Base-by-base conservation (phyloP, 2,888 invertebrate genomes). In the Teleiodes luculella region DNA sequence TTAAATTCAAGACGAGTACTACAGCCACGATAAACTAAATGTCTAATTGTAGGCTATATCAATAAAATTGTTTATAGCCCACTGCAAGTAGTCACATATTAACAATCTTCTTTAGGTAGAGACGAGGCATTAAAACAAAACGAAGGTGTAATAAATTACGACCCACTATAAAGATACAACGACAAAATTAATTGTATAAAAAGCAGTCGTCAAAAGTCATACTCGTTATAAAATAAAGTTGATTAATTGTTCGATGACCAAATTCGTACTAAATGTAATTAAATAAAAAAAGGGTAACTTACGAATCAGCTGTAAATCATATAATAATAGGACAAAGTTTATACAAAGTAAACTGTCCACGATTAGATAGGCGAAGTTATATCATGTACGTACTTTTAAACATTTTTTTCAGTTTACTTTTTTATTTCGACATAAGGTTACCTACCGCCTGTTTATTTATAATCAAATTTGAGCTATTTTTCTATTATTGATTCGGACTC, bases 111-210 rank as follows among this genome's bases (percentile, higher is more conserved):
- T 43, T 43, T n/a, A 24, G n/a, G 43, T 43, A 43, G 43, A 43
- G 24, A 43, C 43, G 18, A n/a, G 39, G 11, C 43, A 43, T 11
- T 43, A 43, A 43, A 43, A 43, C 43, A 43, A 43, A 43, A 43
- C 43, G 24, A n/a, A 43, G n/a, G n/a, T 33, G 43, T 43, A 28
- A 43, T 43, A 43, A 18, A 20, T 43, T 43, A 43, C 46, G 46
- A 47, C 33, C 46, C 30, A 47, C 46, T 47, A 47, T 31, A 47
- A 31, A 30, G 14, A 47, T 47, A 47, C 31, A 43, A 43, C 20
- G 43, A 43, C 43, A 43, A 43, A 24, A 43, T 43, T 43, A 43
- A 43, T 43, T 24, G 13, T 20, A 43, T 13, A 43, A 43, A 43
- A 43, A 43, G 24, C 24, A 20, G 43, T 43, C 43, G 24, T 24